A percentile compares a stretch with the other conserved stretches of the same genome.
Evolutionary conservation across 1,140 invertebrate species (phyloP).

Genomic region (Cyclargus thomasi): DNA sequence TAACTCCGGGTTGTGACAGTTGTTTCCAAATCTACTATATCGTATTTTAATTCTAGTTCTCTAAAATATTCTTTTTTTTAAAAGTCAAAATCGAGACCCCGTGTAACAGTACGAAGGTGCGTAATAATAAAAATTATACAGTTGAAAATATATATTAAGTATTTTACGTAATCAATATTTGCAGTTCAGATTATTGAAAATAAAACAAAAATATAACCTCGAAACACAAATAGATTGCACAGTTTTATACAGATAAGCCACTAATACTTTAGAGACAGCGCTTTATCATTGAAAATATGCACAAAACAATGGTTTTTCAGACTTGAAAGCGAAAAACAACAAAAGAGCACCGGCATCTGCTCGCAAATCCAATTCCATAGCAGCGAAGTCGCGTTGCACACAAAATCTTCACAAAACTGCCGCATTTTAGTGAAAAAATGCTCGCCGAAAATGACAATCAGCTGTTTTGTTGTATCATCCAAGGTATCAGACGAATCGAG

Average conservation of each 20-base stretch:
- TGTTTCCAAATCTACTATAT: too few relatives aligned
- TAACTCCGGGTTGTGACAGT: too few relatives aligned
- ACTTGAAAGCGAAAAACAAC: slow-evolving; percentile 14
- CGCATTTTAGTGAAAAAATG: slow-evolving; percentile 1
- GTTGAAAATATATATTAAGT: too few relatives aligned
- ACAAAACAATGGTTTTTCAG: slow-evolving; percentile 11
- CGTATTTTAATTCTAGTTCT: too few relatives aligned
- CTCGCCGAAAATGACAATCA: slow-evolving; percentile 6
- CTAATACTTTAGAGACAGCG: neutral
- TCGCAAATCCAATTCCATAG: slow-evolving; percentile 15
- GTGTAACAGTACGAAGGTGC: too few relatives aligned
- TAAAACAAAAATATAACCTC: neutral
- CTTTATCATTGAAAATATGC: slow-evolving; percentile 11
- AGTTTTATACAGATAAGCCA: neutral
- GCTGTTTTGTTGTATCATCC: neutral
- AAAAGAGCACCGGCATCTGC: slow-evolving; percentile 7
- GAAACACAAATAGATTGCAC: neutral
- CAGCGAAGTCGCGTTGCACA: slow-evolving; percentile 7
- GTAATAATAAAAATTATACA: too few relatives aligned
- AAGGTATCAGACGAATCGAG: neutral
- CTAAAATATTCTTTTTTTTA: too few relatives aligned
- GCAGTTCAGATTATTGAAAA: neutral
- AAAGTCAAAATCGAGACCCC: too few relatives aligned
- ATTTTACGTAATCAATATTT: too few relatives aligned
- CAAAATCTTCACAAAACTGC: slow-evolving; percentile 8